Percentiles rank a stretch among this genome's conserved stretches.
Conservation (phyloP, 2,888 invertebrate species). For the Nineta flava region DNA sequence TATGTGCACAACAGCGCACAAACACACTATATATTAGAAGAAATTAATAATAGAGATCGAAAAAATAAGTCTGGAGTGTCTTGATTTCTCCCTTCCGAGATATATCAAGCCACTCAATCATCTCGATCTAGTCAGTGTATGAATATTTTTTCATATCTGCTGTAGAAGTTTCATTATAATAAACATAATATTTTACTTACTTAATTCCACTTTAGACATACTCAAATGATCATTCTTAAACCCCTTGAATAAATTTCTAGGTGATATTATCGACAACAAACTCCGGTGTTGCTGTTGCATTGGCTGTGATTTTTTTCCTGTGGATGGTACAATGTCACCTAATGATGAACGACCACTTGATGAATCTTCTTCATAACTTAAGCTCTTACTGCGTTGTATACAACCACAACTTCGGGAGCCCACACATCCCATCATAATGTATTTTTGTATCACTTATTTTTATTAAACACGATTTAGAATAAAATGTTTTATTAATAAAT, state of each 20-base stretch:
- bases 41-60: no score
- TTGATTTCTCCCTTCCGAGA: no score
- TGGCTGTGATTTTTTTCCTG: conserved; percentile 31
- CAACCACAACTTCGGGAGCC: conserved; percentile 14
- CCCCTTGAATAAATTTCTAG: conserved; percentile 43
- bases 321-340: conserved; percentile 19
- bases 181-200: conserved; percentile 32
- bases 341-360: conserved; percentile 13
- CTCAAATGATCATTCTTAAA: conserved; percentile 52
- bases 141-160: no score
- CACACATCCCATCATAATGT: conserved; percentile 10
- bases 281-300: conserved; percentile 31
- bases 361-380: conserved; percentile 18
- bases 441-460: background rate
- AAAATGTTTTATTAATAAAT: no score
- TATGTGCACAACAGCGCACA: no score
- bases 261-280: conserved; percentile 39
- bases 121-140: no score
- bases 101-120: no score
- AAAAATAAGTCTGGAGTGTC: no score
- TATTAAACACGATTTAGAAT: no score
- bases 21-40: no score
- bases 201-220: conserved; percentile 63
- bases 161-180: no score
- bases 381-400: conserved; percentile 15